phyloP scores from a whole-genome alignment of 2,888 invertebrate species.

The Cenopis cana region DNA sequence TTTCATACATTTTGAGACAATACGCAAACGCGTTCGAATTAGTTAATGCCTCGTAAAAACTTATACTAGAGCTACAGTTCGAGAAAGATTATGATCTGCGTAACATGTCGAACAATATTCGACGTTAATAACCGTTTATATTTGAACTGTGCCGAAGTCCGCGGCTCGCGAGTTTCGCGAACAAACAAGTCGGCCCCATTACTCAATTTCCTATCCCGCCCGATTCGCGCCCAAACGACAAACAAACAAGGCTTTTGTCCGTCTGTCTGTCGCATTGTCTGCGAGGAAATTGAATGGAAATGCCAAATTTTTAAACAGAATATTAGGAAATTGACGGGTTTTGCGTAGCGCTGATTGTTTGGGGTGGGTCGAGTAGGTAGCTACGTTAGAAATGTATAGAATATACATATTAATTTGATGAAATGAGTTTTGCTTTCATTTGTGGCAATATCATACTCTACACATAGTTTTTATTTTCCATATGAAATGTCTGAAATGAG shows the following conservation, averaged over 20 bases:
- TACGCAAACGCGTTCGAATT: no score
- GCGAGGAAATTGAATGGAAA: constrained; percentile 32
- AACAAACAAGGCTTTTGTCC: constrained; percentile 48
- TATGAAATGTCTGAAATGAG: no score
- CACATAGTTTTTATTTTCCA: no score
- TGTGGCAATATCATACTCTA: no score
- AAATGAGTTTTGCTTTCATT: no score
- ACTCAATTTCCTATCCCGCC: constrained; percentile 72
- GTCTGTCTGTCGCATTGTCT: constrained; percentile 37
- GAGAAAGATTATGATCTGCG: no score
- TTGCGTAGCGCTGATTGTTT: constrained; percentile 13
- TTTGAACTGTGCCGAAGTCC: constrained; percentile 39
- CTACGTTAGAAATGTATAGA: background rate
- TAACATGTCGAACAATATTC: no score
- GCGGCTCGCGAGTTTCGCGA: constrained; percentile 30
- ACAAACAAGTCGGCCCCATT: constrained; percentile 65
- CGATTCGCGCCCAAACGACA: constrained; percentile 56
- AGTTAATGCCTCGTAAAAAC: no score
- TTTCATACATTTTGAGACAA: no score
- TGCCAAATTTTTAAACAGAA: constrained; percentile 30
- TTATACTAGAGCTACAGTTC: no score
- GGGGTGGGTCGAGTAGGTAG: background rate
- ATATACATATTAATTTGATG: no score
- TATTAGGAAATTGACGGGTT: constrained; percentile 32
- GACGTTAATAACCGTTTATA: no score